phyloP scores from a whole-genome alignment of 2,888 invertebrate genomes.

The Netelia fuscicornis region DNA sequence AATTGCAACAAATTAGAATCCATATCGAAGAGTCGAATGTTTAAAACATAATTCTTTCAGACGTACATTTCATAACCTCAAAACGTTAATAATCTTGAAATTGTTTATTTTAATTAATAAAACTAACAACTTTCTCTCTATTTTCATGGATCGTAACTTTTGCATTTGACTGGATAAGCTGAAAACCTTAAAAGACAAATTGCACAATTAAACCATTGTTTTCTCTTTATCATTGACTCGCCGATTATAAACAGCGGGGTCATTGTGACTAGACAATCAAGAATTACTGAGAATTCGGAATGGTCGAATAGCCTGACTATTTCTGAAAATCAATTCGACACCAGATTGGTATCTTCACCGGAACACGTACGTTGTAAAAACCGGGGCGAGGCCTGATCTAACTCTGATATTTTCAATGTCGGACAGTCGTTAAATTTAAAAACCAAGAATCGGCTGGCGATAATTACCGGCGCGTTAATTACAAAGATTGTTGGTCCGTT shows the following conservation, averaged over 20 bases:
- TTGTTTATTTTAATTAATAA: too few relatives aligned
- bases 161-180: too few relatives aligned
- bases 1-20: too few relatives aligned
- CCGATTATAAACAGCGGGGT: background rate
- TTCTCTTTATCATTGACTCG: background rate
- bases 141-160: too few relatives aligned
- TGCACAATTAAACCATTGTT: background rate
- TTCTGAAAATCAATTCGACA: conserved; percentile 1
- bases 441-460: background rate
- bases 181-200: background rate
- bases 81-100: too few relatives aligned
- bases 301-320: background rate
- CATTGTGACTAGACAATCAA: background rate
- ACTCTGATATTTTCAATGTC: conserved; percentile 9
- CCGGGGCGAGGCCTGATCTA: background rate
- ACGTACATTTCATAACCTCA: too few relatives aligned
- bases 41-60: too few relatives aligned
- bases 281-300: background rate
- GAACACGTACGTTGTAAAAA: background rate
- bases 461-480: conserved; percentile 34
- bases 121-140: too few relatives aligned
- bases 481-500: conserved; percentile 27
- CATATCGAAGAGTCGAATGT: too few relatives aligned
- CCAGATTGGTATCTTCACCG: background rate
- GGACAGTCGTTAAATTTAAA: background rate